phyloP scores from a whole-genome alignment of 2,888 invertebrate species.

The Tachina lurida region DNA sequence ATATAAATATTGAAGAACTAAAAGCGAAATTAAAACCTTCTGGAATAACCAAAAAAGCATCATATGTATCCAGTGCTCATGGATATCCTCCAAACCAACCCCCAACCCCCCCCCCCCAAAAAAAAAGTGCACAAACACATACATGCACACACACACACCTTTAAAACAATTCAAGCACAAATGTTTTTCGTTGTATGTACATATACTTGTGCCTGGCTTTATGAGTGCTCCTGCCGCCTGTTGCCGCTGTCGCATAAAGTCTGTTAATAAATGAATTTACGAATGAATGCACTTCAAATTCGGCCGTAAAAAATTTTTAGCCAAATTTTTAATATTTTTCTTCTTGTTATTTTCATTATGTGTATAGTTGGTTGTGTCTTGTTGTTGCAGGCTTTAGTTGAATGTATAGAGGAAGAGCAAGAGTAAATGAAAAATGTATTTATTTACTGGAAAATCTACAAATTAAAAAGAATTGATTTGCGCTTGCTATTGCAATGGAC shows the following conservation, averaged over 20 bases:
- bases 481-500: constrained; percentile 51
- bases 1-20: constrained; percentile 15
- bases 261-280: constrained; percentile 81
- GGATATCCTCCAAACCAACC: background rate
- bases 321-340: constrained; percentile 54
- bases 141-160: constrained; percentile 6
- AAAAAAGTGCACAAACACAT: too few species aligned
- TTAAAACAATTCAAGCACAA: background rate
- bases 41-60: constrained; percentile 35
- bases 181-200: background rate
- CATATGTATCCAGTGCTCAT: constrained; percentile 5
- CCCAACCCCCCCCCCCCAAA: background rate
- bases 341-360: constrained; percentile 48
- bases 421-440: constrained; percentile 73
- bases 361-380: background rate
- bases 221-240: constrained; percentile 7
- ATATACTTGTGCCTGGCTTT: constrained; percentile 3
- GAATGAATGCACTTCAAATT: constrained; percentile 77
- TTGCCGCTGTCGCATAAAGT: constrained; percentile 39
- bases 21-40: constrained; percentile 48
- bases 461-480: constrained; percentile 72
- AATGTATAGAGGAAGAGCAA: background rate
- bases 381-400: background rate
- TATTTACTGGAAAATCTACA: constrained; percentile 69
- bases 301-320: constrained; percentile 70